Evolutionary conservation across 2,113 vertebrate genomes (phyloP), one percentile per base, ranked within the genome.

Genomic region (Oryzias melastigma): DNA sequence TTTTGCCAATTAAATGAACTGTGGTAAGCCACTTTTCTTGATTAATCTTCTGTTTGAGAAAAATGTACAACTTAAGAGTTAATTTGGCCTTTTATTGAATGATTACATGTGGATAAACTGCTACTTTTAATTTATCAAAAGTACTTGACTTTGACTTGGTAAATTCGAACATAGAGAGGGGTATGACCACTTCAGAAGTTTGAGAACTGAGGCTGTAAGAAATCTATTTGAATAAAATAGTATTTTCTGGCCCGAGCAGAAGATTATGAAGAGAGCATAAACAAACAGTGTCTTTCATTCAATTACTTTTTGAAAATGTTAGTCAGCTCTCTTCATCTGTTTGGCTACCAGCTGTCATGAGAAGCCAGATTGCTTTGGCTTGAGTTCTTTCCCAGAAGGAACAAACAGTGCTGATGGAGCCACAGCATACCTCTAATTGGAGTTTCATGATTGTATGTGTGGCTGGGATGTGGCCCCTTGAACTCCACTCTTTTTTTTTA

Each of bases 301-400:
- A 80, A 77, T 80, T 73, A 83, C 86, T 84, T 70, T 75, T 79
- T 81, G 73, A 67, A 73, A 77, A 57, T 52, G 77, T 73, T 58
- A 45, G 56, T 72, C 75, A 65, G 68, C 74, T 47, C 51, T 76
- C 58, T 78, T 71, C 62, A 77, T 89, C 71, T 53, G 51, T 84
- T 82, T 68, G 56, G 47, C 63, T 82, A 79, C 81, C 84, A 78
- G 69, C 57, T 77, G 71, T 46, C 25, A 46, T 71, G 65, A 65
- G 61, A 81, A 78, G 73, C 76, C 73, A 78, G 74, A 76, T 62
- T 52, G 44, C 58, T 58, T 82, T 75, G 75, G 68, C 76, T 67
- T 54, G 35, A 19, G 17, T 55, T 66, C 27, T 52, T 45, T 57
- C 71, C 63, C 65, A 76, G 71, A 73, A 68, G 76, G 63, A 58